Evolutionary conservation across 2,797 vertebrate species (phyloP), one percentile per base, ranked within the genome.

Genomic region (Apogon talboti): DNA sequence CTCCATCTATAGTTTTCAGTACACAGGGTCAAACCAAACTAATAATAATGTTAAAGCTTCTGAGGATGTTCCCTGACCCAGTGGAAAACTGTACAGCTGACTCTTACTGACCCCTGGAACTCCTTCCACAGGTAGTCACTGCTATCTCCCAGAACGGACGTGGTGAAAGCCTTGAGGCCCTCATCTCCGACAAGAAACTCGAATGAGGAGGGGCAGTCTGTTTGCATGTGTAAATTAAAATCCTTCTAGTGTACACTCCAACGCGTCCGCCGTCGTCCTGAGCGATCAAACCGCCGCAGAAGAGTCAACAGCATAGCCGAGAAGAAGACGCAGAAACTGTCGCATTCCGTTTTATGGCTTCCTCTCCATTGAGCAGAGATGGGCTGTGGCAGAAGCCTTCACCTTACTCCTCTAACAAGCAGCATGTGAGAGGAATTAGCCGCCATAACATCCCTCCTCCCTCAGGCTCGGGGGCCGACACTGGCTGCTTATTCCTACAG

Each of bases 391-490:
- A 52, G 60, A 66, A 62, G 55, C 52, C 70, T 71, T 79, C 55
- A 68, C 56, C 77, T 70, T 35, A 44, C 76, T 76, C 60, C 46
- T 49, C 46, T 87, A 91, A 90, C 89, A 49, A 73, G 74, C 62
- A 89, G 82, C 93, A 93, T 93, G 92, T 94, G 92, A 93, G 69
- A 68, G 77, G 89, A 74, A 92, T 94, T 92, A 94, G 70, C 49
- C 40, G 11, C 73, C 47, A 67, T 63, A 44, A 42, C 75, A 51
- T 50, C 50, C 59, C 72, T 65, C 74, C 65, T 64, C 69, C 68
- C 73, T 59, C 74, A 12, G 12, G 43, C 6, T 14, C 37, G 38
- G 11, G 35, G 37, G 33, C 62, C 47, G 46, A 42, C 56, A 14
- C 4, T 61, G 35, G 49, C 48, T 52, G 60, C 62, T 45, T 30